Percentiles rank a stretch among this genome's conserved stretches.
Evolutionary conservation across 2,113 vertebrate species (phyloP).

Genomic region (Thymallus thymallus): DNA sequence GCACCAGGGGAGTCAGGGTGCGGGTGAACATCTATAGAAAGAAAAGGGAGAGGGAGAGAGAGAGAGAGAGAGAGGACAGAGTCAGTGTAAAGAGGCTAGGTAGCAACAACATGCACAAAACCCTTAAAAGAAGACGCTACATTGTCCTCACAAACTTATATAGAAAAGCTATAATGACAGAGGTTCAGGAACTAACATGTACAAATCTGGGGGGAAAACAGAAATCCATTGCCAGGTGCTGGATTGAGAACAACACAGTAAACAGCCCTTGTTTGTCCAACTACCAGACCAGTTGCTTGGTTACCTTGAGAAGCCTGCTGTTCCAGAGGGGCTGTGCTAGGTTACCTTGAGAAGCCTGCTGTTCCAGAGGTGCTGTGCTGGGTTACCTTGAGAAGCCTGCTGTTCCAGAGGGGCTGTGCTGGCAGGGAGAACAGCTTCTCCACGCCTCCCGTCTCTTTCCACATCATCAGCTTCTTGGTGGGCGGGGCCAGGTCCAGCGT

Average conservation of each 20-base stretch:
- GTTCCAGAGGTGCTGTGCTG: slow-evolving; percentile 88
- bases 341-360: slow-evolving; percentile 90
- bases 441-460: slow-evolving; percentile 98
- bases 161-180: too few species aligned
- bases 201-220: too few species aligned
- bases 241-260: too few species aligned
- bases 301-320: slow-evolving; percentile 90
- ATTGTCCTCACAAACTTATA: too few species aligned
- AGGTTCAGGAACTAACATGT: too few species aligned
- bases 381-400: slow-evolving; percentile 89
- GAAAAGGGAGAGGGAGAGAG: not conserved
- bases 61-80: too few species aligned
- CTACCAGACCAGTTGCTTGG: too few species aligned
- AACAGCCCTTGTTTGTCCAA: too few species aligned
- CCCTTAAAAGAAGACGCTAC: too few species aligned
- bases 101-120: too few species aligned
- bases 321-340: slow-evolving; percentile 87
- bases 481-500: slow-evolving; percentile 97
- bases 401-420: slow-evolving; percentile 95
- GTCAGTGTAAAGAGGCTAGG: too few species aligned
- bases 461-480: slow-evolving; percentile 99
- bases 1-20: slow-evolving; percentile 96
- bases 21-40: slow-evolving; percentile 91
- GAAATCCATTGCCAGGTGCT: too few species aligned
- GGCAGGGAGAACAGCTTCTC: slow-evolving; percentile 98